phyloP scores from a whole-genome alignment of 2,113 vertebrate species.

The Arenaria interpres region DNA sequence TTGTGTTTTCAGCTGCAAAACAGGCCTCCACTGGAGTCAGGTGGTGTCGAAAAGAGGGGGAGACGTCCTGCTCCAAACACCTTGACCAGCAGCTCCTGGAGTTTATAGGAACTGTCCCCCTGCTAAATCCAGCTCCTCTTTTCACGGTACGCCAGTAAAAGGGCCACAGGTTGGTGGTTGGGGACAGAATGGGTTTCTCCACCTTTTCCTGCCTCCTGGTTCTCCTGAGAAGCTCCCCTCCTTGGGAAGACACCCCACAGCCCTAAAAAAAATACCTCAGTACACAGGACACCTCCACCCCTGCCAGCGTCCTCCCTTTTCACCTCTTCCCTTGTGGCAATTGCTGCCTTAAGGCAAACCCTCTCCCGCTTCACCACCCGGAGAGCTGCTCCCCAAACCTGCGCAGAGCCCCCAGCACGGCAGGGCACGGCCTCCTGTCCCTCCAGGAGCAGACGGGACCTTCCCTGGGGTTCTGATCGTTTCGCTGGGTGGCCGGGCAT shows the following conservation, averaged over 20 bases:
- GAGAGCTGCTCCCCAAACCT: background rate
- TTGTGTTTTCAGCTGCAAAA: background rate
- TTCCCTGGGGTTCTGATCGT: fast-evolving
- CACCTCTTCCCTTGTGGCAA: background rate
- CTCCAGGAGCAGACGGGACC: background rate
- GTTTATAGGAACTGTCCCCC: background rate
- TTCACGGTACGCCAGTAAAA: background rate
- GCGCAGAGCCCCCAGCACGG: background rate
- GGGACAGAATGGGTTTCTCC: background rate
- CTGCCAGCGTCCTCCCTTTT: background rate
- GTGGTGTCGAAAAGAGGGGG: background rate
- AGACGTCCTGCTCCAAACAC: background rate
- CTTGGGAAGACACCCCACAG: background rate
- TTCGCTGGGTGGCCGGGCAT: background rate
- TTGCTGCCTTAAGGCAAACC: background rate
- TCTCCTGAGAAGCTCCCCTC: background rate
- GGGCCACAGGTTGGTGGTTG: fast-evolving
- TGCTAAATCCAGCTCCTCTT: background rate
- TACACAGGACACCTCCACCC: background rate
- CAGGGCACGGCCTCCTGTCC: background rate
- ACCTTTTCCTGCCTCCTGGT: background rate
- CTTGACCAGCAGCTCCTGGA: background rate
- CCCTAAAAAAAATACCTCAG: background rate
- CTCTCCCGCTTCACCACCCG: fast-evolving
- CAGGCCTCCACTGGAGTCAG: background rate